Conservation (phyloP, 2,113 vertebrate species). For the Polypterus senegalus region DNA sequence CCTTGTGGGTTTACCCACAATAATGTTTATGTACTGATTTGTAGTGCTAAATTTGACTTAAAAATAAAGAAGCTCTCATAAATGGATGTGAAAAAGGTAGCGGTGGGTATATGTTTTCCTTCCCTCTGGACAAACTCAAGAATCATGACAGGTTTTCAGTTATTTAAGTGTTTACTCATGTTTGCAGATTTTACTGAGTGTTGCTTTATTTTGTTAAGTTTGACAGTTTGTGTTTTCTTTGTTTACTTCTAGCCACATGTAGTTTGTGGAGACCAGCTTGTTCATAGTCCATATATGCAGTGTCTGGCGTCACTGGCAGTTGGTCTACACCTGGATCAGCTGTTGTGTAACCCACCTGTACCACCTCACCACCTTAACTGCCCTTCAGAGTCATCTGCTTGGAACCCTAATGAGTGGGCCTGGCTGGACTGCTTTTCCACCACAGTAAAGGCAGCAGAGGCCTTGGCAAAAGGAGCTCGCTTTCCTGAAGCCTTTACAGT, state of each 20-base stretch:
- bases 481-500: conserved; percentile 86
- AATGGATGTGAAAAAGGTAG: too few relatives aligned
- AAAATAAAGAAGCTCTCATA: too few relatives aligned
- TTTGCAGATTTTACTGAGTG: too few relatives aligned
- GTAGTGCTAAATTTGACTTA: not conserved
- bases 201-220: too few relatives aligned
- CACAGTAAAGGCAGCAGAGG: conserved; percentile 88
- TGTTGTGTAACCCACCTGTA: conserved; percentile 69
- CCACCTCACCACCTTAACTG: conserved; percentile 67
- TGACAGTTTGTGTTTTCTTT: too few relatives aligned
- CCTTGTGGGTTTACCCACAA: not conserved
- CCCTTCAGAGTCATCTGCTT: conserved; percentile 57
- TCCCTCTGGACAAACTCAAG: too few relatives aligned
- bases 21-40: not conserved
- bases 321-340: conserved; percentile 80
- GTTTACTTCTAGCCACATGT: conserved; percentile 67
- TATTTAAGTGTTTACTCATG: too few relatives aligned
- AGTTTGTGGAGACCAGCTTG: conserved; percentile 89
- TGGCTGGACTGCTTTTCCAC: conserved; percentile 93
- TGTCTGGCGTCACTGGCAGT: conserved; percentile 85
- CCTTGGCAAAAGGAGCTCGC: conserved; percentile 69
- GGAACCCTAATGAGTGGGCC: conserved; percentile 83
- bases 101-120: too few relatives aligned
- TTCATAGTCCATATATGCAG: conserved; percentile 96
- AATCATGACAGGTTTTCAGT: too few relatives aligned